Evolutionary conservation across 2,113 vertebrate species (phyloP).

Genomic region (Eudyptes chrysolophus): DNA sequence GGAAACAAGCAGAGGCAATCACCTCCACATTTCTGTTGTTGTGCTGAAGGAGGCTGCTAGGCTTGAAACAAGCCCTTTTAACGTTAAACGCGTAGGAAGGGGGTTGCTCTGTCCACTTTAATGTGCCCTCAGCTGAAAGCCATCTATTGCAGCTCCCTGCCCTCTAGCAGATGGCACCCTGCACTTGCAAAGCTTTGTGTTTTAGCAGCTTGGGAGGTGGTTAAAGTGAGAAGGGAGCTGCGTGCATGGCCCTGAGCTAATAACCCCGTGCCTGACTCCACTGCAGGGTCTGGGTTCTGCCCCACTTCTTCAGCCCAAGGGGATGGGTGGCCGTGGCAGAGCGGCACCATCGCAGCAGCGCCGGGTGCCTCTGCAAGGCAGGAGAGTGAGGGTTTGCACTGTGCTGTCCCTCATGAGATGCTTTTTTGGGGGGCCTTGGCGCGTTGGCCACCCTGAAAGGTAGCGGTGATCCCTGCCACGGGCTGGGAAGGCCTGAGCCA

Average conservation of each 20-base stretch:
- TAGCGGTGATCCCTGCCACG: background rate
- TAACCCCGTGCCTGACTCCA: too few species aligned
- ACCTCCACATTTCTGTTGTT: background rate
- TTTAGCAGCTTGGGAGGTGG: background rate
- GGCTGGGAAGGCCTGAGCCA: background rate
- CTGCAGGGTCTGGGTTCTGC: background rate
- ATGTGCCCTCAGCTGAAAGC: background rate
- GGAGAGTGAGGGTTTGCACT: background rate
- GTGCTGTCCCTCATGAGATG: background rate
- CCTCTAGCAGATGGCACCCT: background rate
- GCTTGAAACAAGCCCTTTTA: background rate
- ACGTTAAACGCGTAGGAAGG: background rate
- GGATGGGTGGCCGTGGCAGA: fast-evolving
- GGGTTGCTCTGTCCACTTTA: background rate
- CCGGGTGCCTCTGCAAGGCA: background rate
- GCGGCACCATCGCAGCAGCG: background rate
- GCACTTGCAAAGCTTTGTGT: background rate
- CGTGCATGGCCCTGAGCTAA: background rate
- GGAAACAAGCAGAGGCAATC: background rate
- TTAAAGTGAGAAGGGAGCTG: background rate
- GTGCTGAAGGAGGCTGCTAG: background rate
- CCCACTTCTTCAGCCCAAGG: background rate
- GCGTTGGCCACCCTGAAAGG: background rate
- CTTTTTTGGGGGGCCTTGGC: background rate
- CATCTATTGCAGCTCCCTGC: background rate